These are phyloP conservation scores for Polypedilum pembai DNA, from an alignment of 1,140 invertebrate genomes.

Conservation along the genomic window DNA sequence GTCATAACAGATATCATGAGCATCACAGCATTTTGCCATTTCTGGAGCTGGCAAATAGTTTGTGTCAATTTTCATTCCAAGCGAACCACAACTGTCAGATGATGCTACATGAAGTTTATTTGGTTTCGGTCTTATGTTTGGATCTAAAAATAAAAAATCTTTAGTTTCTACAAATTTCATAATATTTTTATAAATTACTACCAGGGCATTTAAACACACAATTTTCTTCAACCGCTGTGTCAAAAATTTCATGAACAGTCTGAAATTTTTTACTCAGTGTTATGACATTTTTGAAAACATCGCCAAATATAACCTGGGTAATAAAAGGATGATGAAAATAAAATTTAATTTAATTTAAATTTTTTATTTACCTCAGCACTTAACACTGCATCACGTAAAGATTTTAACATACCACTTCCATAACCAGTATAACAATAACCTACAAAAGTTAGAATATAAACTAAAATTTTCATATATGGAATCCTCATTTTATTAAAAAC, in stretches of 20 bases:
- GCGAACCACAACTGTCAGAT: conserved; percentile 74
- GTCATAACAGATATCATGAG: conserved; percentile 83
- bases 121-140: too few relatives aligned
- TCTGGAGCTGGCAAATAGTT: conserved; percentile 65
- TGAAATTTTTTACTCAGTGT: conserved; percentile 68
- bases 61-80: conserved; percentile 62
- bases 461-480: conserved; percentile 62
- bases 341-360: too few relatives aligned
- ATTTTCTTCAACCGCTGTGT: conserved; percentile 74
- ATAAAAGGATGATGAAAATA: too few relatives aligned
- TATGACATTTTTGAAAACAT: conserved; percentile 64
- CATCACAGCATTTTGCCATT: conserved; percentile 78
- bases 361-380: too few relatives aligned
- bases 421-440: conserved; percentile 72
- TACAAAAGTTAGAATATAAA: conserved; percentile 65
- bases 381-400: conserved; percentile 68
- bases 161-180: not conserved
- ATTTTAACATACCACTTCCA: conserved; percentile 62
- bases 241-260: conserved; percentile 70
- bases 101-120: conserved; percentile 49
- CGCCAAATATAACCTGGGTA: conserved; percentile 66
- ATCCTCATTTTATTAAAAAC: conserved; percentile 50
- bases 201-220: conserved; percentile 67
- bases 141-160: too few relatives aligned
- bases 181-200: conserved; percentile 46